Evolutionary conservation across 2,113 vertebrate genomes (phyloP).

Genomic region (Ptilorrhoa leucosticta): DNA sequence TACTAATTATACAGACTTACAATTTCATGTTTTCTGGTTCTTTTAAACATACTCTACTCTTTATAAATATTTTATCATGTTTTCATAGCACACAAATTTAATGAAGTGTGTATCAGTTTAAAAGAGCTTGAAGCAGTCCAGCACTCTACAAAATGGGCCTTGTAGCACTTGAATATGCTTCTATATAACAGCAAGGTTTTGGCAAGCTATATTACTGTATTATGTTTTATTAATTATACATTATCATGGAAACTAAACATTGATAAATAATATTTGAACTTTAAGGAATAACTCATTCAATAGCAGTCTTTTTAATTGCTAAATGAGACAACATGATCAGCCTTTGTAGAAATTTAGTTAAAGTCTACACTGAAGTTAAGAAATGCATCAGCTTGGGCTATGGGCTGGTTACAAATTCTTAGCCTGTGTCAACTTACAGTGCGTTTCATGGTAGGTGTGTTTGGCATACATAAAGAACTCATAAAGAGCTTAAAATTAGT

Average conservation of each 20-base stretch:
- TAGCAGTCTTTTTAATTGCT: background rate
- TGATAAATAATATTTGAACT: background rate
- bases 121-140: background rate
- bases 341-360: background rate
- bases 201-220: background rate
- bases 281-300: background rate
- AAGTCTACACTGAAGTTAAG: background rate
- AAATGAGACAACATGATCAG: background rate
- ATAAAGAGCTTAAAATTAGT: background rate
- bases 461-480: background rate
- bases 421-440: background rate
- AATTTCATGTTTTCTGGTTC: background rate
- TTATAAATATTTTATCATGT: background rate
- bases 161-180: background rate
- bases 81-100: background rate
- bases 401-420: background rate
- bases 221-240: background rate
- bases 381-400: background rate
- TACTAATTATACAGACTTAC: background rate
- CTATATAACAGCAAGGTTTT: background rate
- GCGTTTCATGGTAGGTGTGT: background rate
- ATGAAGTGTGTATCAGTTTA: background rate
- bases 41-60: background rate
- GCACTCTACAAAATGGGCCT: background rate
- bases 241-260: background rate